Percentiles rank a stretch among this genome's conserved stretches.
phyloP scores from a whole-genome alignment of 1,140 invertebrate genomes.

The Drosophila pectinifera region DNA sequence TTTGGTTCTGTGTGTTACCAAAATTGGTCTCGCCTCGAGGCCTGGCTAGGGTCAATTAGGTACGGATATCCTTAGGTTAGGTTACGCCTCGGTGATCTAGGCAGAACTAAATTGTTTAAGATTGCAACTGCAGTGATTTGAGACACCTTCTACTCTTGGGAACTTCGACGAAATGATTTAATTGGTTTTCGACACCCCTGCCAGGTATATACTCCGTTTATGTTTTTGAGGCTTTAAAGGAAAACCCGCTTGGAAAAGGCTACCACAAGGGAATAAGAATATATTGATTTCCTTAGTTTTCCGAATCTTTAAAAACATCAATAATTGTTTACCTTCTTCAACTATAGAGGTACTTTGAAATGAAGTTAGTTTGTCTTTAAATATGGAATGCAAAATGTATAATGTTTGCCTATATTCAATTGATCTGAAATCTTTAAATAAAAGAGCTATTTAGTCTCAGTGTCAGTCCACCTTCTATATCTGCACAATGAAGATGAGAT shows the following conservation, averaged over 20 bases:
- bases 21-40: slow-evolving; percentile 3
- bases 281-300: too few species aligned
- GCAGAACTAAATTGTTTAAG: neutral
- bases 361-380: too few species aligned
- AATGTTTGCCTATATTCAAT: too few species aligned
- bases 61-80: neutral
- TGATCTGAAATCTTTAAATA: too few species aligned
- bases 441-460: too few species aligned
- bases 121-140: neutral
- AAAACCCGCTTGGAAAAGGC: neutral
- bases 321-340: too few species aligned
- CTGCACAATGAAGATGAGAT: too few species aligned
- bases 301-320: too few species aligned
- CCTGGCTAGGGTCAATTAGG: slow-evolving; percentile 32
- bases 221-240: neutral
- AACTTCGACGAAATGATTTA: neutral
- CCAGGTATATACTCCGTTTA: too few species aligned
- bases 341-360: too few species aligned
- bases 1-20: neutral
- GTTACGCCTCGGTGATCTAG: slow-evolving; percentile 28
- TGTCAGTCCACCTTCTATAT: too few species aligned
- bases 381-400: too few species aligned
- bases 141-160: neutral
- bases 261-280: neutral
- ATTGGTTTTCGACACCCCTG: neutral